Conservation (phyloP, 2,113 vertebrate genomes). For the Apteryx owenii region DNA sequence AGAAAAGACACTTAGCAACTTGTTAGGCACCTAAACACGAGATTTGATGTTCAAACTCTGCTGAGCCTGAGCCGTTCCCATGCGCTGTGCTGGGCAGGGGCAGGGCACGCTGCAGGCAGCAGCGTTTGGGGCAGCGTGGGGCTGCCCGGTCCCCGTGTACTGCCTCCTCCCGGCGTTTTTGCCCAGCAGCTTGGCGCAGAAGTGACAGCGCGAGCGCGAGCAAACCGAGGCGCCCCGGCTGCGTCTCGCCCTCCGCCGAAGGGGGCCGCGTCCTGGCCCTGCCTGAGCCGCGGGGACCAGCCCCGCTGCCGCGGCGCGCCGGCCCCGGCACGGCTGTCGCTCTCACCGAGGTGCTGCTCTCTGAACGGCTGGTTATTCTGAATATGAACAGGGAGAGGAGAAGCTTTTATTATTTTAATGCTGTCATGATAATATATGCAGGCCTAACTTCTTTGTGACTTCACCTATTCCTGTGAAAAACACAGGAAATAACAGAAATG, state of each 20-base stretch:
- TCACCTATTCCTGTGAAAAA: conserved; percentile 10
- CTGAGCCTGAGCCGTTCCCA: neutral
- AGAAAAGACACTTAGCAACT: neutral
- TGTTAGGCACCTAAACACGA: neutral
- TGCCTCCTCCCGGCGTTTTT: neutral
- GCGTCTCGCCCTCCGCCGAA: too few relatives aligned
- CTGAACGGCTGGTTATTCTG: neutral
- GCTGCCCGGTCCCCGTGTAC: neutral
- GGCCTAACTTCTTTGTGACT: neutral
- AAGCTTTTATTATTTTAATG: neutral
- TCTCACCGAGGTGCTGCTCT: neutral
- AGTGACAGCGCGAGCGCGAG: too few relatives aligned
- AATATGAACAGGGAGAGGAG: neutral
- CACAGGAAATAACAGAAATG: conserved; percentile 24
- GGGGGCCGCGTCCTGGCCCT: too few relatives aligned
- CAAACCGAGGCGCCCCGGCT: too few relatives aligned
- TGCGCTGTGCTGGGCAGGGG: too few relatives aligned
- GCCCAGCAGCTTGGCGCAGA: too few relatives aligned
- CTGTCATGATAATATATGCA: fast-evolving
- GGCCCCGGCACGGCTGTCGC: neutral
- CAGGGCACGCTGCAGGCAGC: too few relatives aligned
- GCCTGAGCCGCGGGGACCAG: too few relatives aligned
- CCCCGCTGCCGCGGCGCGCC: too few relatives aligned
- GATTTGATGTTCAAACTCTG: neutral
- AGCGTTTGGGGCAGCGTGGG: too few relatives aligned